These are phyloP conservation scores for Phrynosoma blainvillii DNA, from an alignment of 2,113 vertebrate species.

Conservation along the genomic window DNA sequence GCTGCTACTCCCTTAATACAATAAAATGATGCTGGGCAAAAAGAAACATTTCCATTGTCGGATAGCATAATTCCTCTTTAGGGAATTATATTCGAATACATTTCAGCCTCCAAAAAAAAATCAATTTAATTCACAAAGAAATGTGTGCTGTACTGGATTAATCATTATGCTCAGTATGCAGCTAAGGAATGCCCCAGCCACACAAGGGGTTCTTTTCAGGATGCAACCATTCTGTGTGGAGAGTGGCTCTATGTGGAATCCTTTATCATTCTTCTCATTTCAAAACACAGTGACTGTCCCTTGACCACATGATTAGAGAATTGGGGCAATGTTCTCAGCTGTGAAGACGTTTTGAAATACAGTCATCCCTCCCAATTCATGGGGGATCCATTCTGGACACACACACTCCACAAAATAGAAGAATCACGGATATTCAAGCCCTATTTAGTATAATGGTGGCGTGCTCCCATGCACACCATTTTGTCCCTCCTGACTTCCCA, in stretches of 20 bases:
- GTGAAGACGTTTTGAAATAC: background rate
- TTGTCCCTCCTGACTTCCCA: too few relatives aligned
- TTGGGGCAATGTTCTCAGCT: background rate
- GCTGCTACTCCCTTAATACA: constrained; percentile 5
- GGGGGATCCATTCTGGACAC: too few relatives aligned
- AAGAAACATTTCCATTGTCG: background rate
- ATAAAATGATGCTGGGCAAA: background rate
- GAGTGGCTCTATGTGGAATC: background rate
- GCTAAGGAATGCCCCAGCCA: background rate
- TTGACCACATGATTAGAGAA: background rate
- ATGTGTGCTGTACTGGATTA: background rate
- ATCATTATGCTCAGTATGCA: background rate
- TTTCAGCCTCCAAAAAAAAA: constrained; percentile 4
- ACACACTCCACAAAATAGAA: too few relatives aligned
- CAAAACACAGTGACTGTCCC: background rate
- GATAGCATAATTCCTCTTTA: background rate
- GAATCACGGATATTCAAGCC: too few relatives aligned
- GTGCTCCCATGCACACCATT: too few relatives aligned
- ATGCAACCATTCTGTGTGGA: background rate
- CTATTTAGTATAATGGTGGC: too few relatives aligned
- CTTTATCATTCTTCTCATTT: background rate
- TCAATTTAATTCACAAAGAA: background rate
- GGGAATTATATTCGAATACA: constrained; percentile 1
- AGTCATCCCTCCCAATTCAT: too few relatives aligned
- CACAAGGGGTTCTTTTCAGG: background rate